Base-by-base conservation (phyloP, 2,113 vertebrate species). In the Platycercus adscitus region DNA sequence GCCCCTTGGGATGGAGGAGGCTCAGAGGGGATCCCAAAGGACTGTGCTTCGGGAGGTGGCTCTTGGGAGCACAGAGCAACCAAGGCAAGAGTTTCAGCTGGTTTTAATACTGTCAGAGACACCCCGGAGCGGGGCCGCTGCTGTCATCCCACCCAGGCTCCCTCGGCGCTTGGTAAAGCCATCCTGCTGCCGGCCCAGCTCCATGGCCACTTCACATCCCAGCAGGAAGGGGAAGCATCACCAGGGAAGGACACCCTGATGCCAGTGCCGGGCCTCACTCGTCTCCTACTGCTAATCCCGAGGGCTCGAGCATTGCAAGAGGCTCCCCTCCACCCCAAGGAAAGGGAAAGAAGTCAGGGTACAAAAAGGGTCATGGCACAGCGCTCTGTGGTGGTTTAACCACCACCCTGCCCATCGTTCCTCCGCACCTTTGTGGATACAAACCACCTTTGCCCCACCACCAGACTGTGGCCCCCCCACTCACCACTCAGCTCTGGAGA, bases 51-150 rank as follows among this genome's bases (percentile, higher is more conserved):
- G 28, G 23, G 68, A 77, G 7, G 55, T 24, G 28, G 43, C 20
- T 39, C 70, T 39, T 0, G 0, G 61, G 52, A 82, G 21, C 52
- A 56, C 52, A 82, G 20, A 86, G 23, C 70, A 94, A 53, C 68
- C 18, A 14, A 89, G 43, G 15, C 4, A 11, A 86, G 50, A 66
- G 81, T 96, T 95, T 96, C 89, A 96, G 91, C 96, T 93, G 85
- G 66, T 95, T 96, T 97, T 96, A 96, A 96, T 97, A 97, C 96
- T 97, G 95, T 94, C 93, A 96, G 76, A 96, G 80, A 96, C 61
- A 79, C 44, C 70, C 81, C 17, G 2, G 75, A 83, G 39, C 2
- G 1, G 86, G 82, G 86, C 91, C 16, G 6, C 78, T 3, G 0
- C 68, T 39, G 9, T 69, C 50, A 31, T 85, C 65, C 87, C 69